Evolutionary conservation across 37 sponge, comb jelly and placozoan genomes (phyloP).

Genomic region (Bolinopsis microptera): DNA sequence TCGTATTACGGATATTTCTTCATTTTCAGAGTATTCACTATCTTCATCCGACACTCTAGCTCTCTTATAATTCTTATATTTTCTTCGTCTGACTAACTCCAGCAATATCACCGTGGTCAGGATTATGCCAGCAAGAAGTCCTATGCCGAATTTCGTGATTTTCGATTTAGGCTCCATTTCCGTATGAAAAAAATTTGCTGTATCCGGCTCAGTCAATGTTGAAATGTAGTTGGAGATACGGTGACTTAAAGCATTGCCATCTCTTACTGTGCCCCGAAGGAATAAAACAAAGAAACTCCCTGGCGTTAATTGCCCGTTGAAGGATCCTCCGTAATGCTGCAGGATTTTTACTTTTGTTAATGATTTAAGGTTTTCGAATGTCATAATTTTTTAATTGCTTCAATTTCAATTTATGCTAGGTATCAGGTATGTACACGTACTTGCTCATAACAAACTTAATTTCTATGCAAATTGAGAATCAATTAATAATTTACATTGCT

Average conservation of each 20-base stretch:
- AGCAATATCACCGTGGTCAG: background rate
- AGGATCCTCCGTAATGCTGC: background rate
- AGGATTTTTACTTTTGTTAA: no score
- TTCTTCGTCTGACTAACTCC: no score
- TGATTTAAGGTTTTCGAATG: no score
- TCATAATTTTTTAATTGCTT: no score
- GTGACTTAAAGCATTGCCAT: background rate
- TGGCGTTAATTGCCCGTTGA: background rate
- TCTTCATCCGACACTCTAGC: background rate
- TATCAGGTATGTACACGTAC: no score
- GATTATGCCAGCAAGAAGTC: background rate
- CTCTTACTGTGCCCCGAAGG: background rate
- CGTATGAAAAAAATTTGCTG: background rate
- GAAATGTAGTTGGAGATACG: background rate
- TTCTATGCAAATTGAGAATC: no score
- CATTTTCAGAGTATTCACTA: background rate
- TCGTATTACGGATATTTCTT: background rate
- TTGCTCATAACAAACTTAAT: no score
- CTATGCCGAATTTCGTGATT: background rate
- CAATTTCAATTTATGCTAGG: no score
- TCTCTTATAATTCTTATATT: background rate
- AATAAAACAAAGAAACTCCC: background rate
- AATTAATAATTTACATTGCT: no score
- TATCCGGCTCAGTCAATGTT: background rate
- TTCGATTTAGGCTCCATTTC: background rate